Base-by-base conservation (phyloP, 1,140 invertebrate species). In the Meteorus sp. region DNA sequence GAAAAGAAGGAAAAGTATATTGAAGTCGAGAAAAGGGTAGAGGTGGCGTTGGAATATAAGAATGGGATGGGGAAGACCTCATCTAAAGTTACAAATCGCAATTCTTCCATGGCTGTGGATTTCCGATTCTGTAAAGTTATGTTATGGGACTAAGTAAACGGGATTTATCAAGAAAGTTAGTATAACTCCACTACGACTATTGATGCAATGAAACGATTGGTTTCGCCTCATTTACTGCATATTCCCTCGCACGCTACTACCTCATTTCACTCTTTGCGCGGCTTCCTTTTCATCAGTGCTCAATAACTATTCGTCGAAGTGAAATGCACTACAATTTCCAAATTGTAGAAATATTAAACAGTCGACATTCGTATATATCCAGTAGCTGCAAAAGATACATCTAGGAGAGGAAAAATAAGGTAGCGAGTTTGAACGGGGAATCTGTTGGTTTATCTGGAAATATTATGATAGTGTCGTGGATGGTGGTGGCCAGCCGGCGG, bases 21-120 rank as follows among this genome's bases (percentile, higher is more conserved):
- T 6, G 15, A 19, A 47, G 39, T 5, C 23, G 27, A 37, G 45
- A 23, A 59, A 23, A 37, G 25, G 29, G 27, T 27, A 44, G 55
- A 39, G 58, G 53, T 56, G 59, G 48, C 47, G 56, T 61, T 56
- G 37, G 57, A 41, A 37, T 41, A 58, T 58, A 62, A 64, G 64
- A 59, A 64, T 71, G 66, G 62, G 69, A 7, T 7, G 29, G 11
- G 29, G 6, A 11, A 33, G 35, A 76, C 67, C 77, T 78, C 76
- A 76, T 79, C 75, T 74, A 78, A 79, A 78, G 75, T 79, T 79
- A 78, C 75, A 76, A 79, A 79, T 79, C 72, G 75, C 77, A 78
- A 78, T 79, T 79, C 77, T 79, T 79, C 75, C 76, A 68, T 78
- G 73, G 75, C 75, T 69, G 70, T 78, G 76, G 69, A n/a, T n/a